Evolutionary conservation across 2,797 vertebrate species (phyloP), one percentile per base, ranked within the genome.

Genomic region (Urophycis tenuis): DNA sequence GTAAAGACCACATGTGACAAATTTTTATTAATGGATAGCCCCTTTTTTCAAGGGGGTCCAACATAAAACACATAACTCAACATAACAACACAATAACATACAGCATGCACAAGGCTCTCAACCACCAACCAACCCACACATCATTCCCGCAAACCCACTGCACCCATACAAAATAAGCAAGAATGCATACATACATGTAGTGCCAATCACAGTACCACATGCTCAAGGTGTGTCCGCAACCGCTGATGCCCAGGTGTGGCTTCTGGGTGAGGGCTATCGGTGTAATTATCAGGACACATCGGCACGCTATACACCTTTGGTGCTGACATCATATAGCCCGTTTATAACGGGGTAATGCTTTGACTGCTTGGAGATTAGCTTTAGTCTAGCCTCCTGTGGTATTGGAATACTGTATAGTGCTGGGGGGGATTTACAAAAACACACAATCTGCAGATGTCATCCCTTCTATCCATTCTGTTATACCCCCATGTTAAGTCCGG

Each of bases 371-470:
- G 60, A 67, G 25, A 29, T 67, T 11, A 67, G 60, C n/a, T 25
- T 29, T 67, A 29, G 60, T 11, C 60, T 67, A 29, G 60, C 25
- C 60, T 67, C 60, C n/a, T 29, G 5, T 67, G 60, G 60, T 29
- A 29, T 67, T 25, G 29, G 6, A 29, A 29, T 25, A 29, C 2
- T 10, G 25, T 67, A 67, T 29, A 12, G 60, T 7, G 25, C 60
- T 3, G 9, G 60, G 25, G n/a, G n/a, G 53, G n/a, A 22, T n/a
- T 60, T 60, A 60, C 53, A 60, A 60, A 60, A 60, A 25, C 53
- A 60, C 53, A 60, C 53, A 70, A 31, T 31, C 69, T 34, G 31
- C 71, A 77, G 76, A n/a, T n/a, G n/a, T n/a, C n/a, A n/a, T n/a
- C n/a, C n/a, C n/a, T n/a, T n/a, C n/a, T n/a, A n/a, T n/a, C n/a